Base-by-base conservation (phyloP, 92 coral and sea anemone species). In the Zoanthus sociatus region DNA sequence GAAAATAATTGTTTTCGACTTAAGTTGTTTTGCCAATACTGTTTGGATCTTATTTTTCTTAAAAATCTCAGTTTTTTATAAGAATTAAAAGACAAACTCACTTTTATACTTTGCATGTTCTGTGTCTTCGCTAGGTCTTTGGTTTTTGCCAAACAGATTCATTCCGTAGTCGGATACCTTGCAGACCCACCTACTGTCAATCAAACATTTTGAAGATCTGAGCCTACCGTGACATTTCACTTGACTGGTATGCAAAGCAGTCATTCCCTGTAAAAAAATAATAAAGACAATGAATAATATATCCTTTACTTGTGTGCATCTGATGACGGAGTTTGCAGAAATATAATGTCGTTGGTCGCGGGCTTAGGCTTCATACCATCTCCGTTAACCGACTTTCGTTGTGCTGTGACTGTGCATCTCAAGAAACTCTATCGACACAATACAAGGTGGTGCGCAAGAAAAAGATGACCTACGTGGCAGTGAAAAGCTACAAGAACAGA, bases 121-220 rank as follows among this genome's bases (percentile, higher is more conserved):
- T 7, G 60, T 50, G 20, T 67, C 74, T 7, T 45, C 47, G 20
- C 66, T 44, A 33, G 61, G 61, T 17, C 60, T 81, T 11, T 63
- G 85, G 6, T 81, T 67, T 67, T 6, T 50, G 15, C 9, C 50
- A 7, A 81, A 68, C 7, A 63, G 14, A 30, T 48, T 66, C 76
- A 81, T 81, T 6, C 85, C 85, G 26, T 81, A 81, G 42, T 66
- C 85, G 0, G 85, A 9, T 18, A 81, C 85, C 48, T 81, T 81
- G 31, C 85, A 81, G 17, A 81, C 75, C 85, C 85, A 81, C 56
- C 85, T 64, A 50, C 58, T 81, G 73, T 81, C 85, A 21, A 81
- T 64, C 75, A 81, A 37, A 64, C 85, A 81, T 61, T 81, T 81
- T 1, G 85, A 81, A 14, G 85, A 64, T 31, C 47, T 81, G 26